Evolutionary conservation across 35 echinoderm and acorn worm species (phyloP).

Genomic region (Diadema setosum): DNA sequence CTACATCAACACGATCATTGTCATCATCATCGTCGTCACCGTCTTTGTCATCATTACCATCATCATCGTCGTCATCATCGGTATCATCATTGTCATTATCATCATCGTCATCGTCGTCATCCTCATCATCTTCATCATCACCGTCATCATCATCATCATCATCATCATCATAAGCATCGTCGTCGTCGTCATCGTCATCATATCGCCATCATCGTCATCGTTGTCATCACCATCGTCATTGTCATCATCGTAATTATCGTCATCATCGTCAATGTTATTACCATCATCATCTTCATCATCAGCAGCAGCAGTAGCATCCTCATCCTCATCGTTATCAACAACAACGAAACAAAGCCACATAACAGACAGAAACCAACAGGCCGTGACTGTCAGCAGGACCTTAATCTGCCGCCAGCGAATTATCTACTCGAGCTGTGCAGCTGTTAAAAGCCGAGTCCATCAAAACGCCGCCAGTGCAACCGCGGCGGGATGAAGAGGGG

Average conservation of each 20-base stretch:
- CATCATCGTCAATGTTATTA: background rate
- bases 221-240: background rate
- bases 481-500: too few species aligned
- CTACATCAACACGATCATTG: background rate
- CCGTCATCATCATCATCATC: background rate
- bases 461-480: too few species aligned
- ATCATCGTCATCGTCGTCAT: background rate
- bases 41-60: background rate
- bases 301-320: background rate
- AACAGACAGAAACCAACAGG: too few species aligned
- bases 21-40: background rate
- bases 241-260: background rate
- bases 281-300: background rate
- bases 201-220: background rate
- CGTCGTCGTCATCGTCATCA: background rate
- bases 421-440: too few species aligned
- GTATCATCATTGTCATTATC: background rate
- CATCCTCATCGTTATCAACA: background rate
- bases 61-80: background rate
- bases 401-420: too few species aligned
- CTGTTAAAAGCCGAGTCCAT: too few species aligned
- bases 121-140: conserved; percentile 3
- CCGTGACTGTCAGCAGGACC: too few species aligned
- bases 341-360: too few species aligned
- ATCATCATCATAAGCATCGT: background rate